Base-by-base conservation (phyloP, 1,140 invertebrate species). In the Cheumatopsyche charites region DNA sequence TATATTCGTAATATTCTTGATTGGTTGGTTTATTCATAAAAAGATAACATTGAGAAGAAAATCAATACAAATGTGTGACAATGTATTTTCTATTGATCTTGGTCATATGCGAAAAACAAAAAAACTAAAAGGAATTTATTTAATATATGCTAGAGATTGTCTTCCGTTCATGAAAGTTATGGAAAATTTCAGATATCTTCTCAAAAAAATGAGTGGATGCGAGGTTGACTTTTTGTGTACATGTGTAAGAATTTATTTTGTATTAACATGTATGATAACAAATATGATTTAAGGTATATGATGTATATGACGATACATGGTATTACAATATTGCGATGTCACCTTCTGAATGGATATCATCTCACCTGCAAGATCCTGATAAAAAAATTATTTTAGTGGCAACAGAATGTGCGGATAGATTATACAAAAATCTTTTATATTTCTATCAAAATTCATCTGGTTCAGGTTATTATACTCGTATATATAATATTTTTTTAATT, bases 131-230 rank as follows among this genome's bases (percentile, higher is more conserved):
- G 63, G 52, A 11, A 73, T 79, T 9, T 74, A 78, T 63, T 65
- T 79, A 49, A 52, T 78, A 0, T 79, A 79, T 67, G 65, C 77
- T n/a, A 71, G 75, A 55, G 78, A 79, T 67, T 77, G 76, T 69
- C 21, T 70, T 11, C 49, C 49, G 13, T 79, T 79, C 63, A 79
- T 78, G 77, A 67, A 77, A 25, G 49, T 74, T 5, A 78, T 79
- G 75, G 43, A 36, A 4, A 67, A 73, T 52, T 73, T 79, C 11
- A 75, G 76, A 49, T 41, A 17, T 13, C 15, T 75, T 26, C 62
- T 78, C 9, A 19, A 25, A 11, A 52, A 70, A 25, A 62, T 71
- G 19, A 67, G 65, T 0, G 70, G 70, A 17, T 77, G 69, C 29
- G 67, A 76, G 75, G 77, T n/a, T n/a, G n/a, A 65, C 49, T 4